These are phyloP conservation scores for Sanderia malayensis DNA, from an alignment of 30 jellyfish, hydroid and myxozoan species.

Conservation along the genomic window DNA sequence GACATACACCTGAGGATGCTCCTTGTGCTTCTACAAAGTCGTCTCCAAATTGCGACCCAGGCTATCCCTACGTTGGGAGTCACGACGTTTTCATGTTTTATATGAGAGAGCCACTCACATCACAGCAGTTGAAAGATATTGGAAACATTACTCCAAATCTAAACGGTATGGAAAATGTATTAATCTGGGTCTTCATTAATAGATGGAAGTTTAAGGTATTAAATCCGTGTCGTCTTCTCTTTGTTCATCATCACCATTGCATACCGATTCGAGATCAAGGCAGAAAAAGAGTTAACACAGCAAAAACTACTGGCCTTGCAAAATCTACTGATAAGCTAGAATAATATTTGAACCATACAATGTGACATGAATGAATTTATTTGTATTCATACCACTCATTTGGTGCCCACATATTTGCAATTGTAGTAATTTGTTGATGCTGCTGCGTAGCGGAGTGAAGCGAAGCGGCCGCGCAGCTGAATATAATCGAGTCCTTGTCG, in stretches of 20 bases:
- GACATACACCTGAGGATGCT: no score
- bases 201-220: no score
- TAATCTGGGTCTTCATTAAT: no score
- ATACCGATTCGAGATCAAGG: conserved; percentile 32
- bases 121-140: conserved; percentile 3
- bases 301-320: neutral
- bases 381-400: no score
- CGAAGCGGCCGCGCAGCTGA: no score
- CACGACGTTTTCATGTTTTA: conserved; percentile 41
- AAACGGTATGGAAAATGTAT: no score
- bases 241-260: conserved; percentile 73
- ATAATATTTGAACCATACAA: no score
- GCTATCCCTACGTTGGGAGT: conserved; percentile 34
- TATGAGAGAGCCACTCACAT: conserved; percentile 9
- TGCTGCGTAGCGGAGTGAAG: no score
- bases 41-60: conserved; percentile 44
- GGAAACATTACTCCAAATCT: conserved; percentile 30
- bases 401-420: no score
- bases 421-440: no score
- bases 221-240: conserved; percentile 64
- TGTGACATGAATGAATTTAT: no score
- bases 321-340: neutral
- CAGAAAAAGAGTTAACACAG: neutral
- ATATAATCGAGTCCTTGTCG: no score
- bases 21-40: conserved; percentile 6